Conservation (phyloP, 2,888 invertebrate species). For the Seladonia tumulorum region DNA sequence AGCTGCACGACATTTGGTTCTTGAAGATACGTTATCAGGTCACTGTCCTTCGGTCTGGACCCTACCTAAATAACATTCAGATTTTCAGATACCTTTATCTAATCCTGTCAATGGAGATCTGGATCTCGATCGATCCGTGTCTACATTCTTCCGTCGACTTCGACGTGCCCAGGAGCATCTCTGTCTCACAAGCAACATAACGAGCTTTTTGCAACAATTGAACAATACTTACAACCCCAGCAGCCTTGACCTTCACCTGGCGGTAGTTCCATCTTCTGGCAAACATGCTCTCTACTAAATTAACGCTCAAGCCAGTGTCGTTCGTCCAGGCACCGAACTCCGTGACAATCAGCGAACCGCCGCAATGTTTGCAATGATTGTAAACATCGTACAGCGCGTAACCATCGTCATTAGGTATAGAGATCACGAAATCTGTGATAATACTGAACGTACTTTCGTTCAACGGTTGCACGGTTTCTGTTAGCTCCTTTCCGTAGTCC, state of each 20-base stretch:
- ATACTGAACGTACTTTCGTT: constrained; percentile 73
- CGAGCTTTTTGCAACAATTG: neutral
- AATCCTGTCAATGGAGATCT: neutral
- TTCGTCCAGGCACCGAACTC: constrained; percentile 71
- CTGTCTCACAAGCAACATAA: neutral
- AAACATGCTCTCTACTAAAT: constrained; percentile 65
- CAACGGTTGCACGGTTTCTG: constrained; percentile 54
- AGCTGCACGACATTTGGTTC: constrained; percentile 48
- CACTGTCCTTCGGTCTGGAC: constrained; percentile 53
- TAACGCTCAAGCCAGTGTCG: constrained; percentile 62
- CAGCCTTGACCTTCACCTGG: constrained; percentile 65
- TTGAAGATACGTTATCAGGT: constrained; percentile 69
- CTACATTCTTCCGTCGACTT: neutral
- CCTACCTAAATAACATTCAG: neutral
- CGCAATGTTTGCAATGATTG: constrained; percentile 74
- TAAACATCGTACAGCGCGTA: constrained; percentile 73
- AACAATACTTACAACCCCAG: constrained; percentile 67
- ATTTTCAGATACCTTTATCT: neutral
- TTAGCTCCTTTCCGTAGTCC: constrained; percentile 53
- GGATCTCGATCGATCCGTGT: neutral
- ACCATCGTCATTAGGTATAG: constrained; percentile 38
- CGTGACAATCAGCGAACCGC: constrained; percentile 72
- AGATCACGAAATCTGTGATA: constrained; percentile 75
- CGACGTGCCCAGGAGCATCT: neutral
- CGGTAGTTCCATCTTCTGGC: constrained; percentile 71